Percentiles rank a stretch among this genome's conserved stretches.
These are phyloP conservation scores for Numenius phaeopus DNA, from an alignment of 2,797 vertebrate species.

Conservation along the genomic window DNA sequence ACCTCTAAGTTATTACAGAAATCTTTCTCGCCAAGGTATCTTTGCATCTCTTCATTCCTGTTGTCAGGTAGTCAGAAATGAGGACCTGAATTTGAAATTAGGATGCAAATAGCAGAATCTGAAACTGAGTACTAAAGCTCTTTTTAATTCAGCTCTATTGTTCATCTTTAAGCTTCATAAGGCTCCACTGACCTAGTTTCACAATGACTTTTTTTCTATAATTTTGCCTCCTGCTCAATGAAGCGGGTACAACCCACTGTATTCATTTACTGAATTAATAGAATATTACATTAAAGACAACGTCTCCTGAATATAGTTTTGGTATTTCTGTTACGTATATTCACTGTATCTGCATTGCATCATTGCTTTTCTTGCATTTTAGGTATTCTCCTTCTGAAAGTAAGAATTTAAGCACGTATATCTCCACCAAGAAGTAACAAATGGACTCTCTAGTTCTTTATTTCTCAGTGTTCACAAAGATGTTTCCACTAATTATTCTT, in stretches of 20 bases:
- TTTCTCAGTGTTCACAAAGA: background rate
- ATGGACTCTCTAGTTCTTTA: background rate
- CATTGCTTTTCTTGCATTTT: background rate
- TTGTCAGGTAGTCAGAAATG: background rate
- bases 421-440: background rate
- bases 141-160: constrained; percentile 12
- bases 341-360: background rate
- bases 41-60: background rate
- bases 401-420: background rate
- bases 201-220: background rate
- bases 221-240: constrained; percentile 19
- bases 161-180: background rate
- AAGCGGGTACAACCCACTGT: background rate
- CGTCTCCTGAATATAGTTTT: background rate
- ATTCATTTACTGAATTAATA: background rate
- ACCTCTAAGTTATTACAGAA: background rate
- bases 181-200: constrained; percentile 15
- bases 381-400: background rate
- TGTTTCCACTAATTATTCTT: background rate
- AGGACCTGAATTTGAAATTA: background rate
- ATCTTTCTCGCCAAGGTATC: background rate
- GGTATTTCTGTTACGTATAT: background rate
- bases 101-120: background rate
- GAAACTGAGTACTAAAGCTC: background rate
- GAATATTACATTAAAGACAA: background rate